Evolutionary conservation across 2,113 vertebrate species (phyloP), one percentile per base, ranked within the genome.

Genomic region (Petroica traversi): DNA sequence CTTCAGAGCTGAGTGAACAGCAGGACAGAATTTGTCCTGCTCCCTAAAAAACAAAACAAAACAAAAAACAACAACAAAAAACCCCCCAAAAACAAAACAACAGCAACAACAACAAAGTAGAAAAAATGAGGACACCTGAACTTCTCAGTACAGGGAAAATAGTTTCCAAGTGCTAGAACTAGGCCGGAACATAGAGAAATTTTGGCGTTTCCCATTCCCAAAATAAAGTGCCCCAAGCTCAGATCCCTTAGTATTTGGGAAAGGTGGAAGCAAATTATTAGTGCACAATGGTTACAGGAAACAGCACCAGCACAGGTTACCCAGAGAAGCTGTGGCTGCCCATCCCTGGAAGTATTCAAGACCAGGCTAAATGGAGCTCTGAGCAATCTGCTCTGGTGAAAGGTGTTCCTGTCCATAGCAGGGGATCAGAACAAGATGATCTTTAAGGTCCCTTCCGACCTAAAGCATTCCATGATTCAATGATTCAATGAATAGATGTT

Each of bases 361-460:
- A 2, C 26, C 31, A 48, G 48, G 17, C 1, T 49, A 26, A 8
- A 43, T 8, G 8, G 31, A 9, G 22, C 43, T 72, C 18, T 41
- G 51, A 51, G 33, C 4, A 66, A 8, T 2, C 6, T 51, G 43
- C 23, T 0, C 1, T 4, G 5, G 36, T 11, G 43, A 2, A 28
- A 80, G 12, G 3, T 45, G 59, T 14, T 7, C 59, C 28, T 58
- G 36, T 1, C 43, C 38, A 9, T 17, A 23, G 25, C 41, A 72
- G 12, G 26, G 3, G 5, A 3, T 31, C 1, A 6, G 43, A 49
- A 28, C 19, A 16, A 31, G 34, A 9, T 28, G 9, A 25, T 41
- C 34, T 31, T 66, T 67, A 25, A 41, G 36, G 36, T 41, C 12
- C 22, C 17, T 76, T 51, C 52, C 45, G 22, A 67, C 14, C 11